Percentiles rank a stretch among this genome's conserved stretches.
Conservation (phyloP, 2,113 vertebrate species). For the Macaca nemestrina region DNA sequence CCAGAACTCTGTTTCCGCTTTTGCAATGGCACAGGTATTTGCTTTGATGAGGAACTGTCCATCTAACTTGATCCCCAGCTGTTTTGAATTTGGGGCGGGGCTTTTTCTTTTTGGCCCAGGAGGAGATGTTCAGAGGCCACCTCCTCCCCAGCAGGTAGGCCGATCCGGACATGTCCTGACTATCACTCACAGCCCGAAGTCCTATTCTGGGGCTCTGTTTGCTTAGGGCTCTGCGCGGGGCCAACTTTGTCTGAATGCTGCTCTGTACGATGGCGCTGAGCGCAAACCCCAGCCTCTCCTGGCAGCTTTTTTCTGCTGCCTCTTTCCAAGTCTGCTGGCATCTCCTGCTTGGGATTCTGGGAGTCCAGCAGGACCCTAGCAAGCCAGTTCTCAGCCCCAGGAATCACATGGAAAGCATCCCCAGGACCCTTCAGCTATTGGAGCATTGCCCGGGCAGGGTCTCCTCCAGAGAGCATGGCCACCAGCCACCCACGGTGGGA, state of each 20-base stretch:
- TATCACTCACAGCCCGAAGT: not conserved
- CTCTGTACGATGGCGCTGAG: not conserved
- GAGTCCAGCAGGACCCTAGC: not conserved
- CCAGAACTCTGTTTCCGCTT: slow-evolving; percentile 43
- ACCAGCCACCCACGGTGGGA: not conserved
- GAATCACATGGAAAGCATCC: not conserved
- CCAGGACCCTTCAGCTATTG: not conserved
- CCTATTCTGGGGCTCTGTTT: not conserved
- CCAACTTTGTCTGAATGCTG: slow-evolving; percentile 4
- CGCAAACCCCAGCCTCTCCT: not conserved
- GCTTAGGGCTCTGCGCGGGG: not conserved
- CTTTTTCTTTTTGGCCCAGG: not conserved
- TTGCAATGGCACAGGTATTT: not conserved
- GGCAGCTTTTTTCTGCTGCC: not conserved
- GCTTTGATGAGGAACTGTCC: not conserved
- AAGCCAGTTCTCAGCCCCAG: not conserved
- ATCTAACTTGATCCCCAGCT: not conserved
- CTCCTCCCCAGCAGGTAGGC: not conserved
- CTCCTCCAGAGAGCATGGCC: not conserved
- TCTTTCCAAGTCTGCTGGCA: not conserved
- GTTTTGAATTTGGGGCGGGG: not conserved
- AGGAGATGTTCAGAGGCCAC: not conserved
- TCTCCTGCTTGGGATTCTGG: slow-evolving; percentile 11
- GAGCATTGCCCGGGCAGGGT: not conserved
- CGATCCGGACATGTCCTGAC: not conserved